Conservation (phyloP, 2,888 invertebrate genomes). For the Eristalis tenax region DNA sequence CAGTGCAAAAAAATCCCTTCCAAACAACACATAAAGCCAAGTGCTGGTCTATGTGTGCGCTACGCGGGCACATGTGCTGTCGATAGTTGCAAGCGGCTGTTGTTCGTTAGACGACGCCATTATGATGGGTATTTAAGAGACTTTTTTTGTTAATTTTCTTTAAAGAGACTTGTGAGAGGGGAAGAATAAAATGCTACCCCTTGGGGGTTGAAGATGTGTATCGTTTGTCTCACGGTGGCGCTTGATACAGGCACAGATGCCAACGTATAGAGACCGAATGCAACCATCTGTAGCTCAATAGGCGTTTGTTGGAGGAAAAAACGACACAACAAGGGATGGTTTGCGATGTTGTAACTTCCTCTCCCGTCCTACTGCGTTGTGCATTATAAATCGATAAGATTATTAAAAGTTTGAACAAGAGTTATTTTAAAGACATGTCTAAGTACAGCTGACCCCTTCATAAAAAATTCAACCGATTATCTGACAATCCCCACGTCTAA, state of each 20-base stretch:
- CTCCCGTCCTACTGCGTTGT: not conserved
- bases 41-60: not conserved
- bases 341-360: not conserved
- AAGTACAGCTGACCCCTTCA: too few species aligned
- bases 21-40: not conserved
- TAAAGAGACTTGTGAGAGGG: not conserved
- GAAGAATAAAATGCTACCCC: slow-evolving; percentile 2
- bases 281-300: slow-evolving; percentile 34
- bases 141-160: not conserved
- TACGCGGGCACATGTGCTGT: not conserved
- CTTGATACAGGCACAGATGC: not conserved
- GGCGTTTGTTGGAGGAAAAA: not conserved
- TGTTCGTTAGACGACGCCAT: not conserved
- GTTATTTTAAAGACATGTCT: too few species aligned
- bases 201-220: not conserved
- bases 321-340: not conserved
- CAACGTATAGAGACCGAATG: not conserved
- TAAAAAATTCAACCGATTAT: too few species aligned
- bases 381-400: too few species aligned
- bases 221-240: not conserved
- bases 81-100: not conserved
- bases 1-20: slow-evolving; percentile 8
- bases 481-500: too few species aligned
- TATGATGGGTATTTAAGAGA: not conserved
- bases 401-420: too few species aligned